Evolutionary conservation across 2,113 vertebrate genomes (phyloP).

Genomic region (Neolamprologus toae): DNA sequence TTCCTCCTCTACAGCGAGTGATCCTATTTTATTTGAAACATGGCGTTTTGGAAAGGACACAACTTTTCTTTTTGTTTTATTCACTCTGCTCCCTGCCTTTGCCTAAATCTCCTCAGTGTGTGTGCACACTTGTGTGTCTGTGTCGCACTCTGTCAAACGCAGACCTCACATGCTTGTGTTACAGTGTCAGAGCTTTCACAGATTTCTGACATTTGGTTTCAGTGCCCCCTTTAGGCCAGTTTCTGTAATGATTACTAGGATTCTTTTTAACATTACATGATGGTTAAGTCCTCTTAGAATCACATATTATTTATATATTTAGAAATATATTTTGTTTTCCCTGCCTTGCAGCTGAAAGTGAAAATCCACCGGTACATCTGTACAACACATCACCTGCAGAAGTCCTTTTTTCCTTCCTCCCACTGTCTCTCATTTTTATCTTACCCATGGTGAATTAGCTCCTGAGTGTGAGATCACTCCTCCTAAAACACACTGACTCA

Average conservation of each 20-base stretch:
- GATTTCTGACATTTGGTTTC: background rate
- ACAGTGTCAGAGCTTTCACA: background rate
- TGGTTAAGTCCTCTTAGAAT: background rate
- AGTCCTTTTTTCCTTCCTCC: background rate
- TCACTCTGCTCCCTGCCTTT: background rate
- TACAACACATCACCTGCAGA: background rate
- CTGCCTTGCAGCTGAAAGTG: background rate
- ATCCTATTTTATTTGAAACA: background rate
- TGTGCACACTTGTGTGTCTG: background rate
- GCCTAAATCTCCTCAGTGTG: background rate
- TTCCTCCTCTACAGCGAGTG: background rate
- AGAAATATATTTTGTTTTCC: background rate
- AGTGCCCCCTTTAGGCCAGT: background rate
- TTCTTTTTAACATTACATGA: background rate
- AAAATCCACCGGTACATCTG: background rate
- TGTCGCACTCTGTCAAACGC: background rate
- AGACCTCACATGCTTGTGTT: background rate
- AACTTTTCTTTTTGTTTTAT: background rate
- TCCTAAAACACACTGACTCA: constrained; percentile 22
- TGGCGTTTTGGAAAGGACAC: background rate
- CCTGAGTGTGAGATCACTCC: background rate
- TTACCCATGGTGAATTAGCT: background rate
- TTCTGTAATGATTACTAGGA: background rate
- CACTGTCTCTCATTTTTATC: background rate
- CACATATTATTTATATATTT: background rate